Base-by-base conservation (phyloP, 2,797 vertebrate species). In the Phataginus tricuspis region DNA sequence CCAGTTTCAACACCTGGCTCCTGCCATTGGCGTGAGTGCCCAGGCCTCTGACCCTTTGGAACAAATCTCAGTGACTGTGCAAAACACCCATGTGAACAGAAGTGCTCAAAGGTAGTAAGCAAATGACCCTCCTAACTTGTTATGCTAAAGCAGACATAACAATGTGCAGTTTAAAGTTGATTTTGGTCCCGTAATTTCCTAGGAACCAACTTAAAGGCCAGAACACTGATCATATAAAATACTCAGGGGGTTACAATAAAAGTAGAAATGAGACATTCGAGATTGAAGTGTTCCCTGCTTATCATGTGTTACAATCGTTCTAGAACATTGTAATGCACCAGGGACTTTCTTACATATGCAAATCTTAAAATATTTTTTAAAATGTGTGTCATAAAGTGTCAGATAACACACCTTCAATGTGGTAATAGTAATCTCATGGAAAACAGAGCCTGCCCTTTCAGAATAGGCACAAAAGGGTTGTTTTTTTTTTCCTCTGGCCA, bases 281-380 rank as follows among this genome's bases (percentile, higher is more conserved):
- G 87, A 98, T 97, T 97, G 97, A 96, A 98, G 95, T 96, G 87
- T 95, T 96, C 92, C 87, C 94, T 96, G 37, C 91, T 97, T 97
- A 97, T 97, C 92, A 93, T 87, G 74, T 97, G 78, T 95, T 97
- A 90, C 87, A 95, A 95, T 97, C 79, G 97, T 97, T 98, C 29
- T 90, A 97, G 95, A 82, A 79, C 96, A 97, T 97, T 97, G 95
- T 90, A 96, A 95, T 95, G 69, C 86, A 97, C 96, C 39, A 95
- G 93, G 82, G 80, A 97, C 83, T 78, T 97, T 86, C 75, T 79
- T 97, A 95, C 96, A 94, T 91, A 96, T 96, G 95, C 93, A 98
- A 85, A 97, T 91, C 86, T 98, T 97, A 69, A 68, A 78, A 55
- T 0, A 64, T 93, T 45, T 45, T 45, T 45, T 2, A 45, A 12